Conservation (phyloP, 1,140 invertebrate species). For the Heliothis virescens region DNA sequence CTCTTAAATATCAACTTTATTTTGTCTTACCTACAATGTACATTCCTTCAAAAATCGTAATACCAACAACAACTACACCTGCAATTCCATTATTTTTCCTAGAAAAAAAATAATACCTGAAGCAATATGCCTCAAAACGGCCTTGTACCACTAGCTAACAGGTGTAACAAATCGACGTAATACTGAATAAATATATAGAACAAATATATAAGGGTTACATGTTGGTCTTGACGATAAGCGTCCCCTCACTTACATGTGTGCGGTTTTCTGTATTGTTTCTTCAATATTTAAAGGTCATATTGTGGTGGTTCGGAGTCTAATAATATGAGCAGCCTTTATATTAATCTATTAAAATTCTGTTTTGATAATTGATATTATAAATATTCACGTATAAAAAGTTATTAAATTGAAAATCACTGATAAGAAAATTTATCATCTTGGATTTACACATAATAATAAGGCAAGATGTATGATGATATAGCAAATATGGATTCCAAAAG, state of each 20-base stretch:
- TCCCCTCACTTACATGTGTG: background rate
- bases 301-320: no score
- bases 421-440: no score
- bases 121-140: constrained; percentile 40
- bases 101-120: constrained; percentile 36
- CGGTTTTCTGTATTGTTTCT: background rate
- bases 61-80: constrained; percentile 25
- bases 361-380: background rate
- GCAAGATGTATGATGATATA: no score
- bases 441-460: no score
- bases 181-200: constrained; percentile 44
- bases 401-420: no score
- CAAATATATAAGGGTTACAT: constrained; percentile 1
- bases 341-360: background rate
- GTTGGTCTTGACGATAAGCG: constrained; percentile 2
- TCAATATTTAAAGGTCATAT: constrained; percentile 12
- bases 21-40: background rate
- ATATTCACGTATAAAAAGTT: no score
- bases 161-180: constrained; percentile 40
- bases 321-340: no score
- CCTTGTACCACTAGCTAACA: constrained; percentile 38
- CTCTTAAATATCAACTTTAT: no score
- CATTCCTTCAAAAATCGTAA: background rate
- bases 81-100: constrained; percentile 24
- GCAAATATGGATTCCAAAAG: no score